Evolutionary conservation across 2,797 vertebrate genomes (phyloP), one percentile per base, ranked within the genome.

Genomic region (Myripristis murdjan): DNA sequence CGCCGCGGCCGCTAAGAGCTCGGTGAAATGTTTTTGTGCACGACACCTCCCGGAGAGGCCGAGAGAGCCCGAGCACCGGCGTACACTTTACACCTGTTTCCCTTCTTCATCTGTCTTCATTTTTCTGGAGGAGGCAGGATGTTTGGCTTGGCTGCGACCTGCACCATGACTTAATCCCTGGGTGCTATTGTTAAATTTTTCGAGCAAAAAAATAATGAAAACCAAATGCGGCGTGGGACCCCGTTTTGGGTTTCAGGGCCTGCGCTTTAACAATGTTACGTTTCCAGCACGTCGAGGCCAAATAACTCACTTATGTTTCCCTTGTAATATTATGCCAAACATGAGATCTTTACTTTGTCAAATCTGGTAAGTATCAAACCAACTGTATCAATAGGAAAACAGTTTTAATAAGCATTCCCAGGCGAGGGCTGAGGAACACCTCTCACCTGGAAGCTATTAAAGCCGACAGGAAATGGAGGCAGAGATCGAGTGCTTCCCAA

Each of bases 291-390:
- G 58, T 81, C 81, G 77, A 88, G 83, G 91, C 90, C 91, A 92
- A 93, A 93, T 86, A 87, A 89, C 86, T 92, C 84, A 82, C 87
- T 91, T 80, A 83, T 92, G 92, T 92, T 92, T 93, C 92, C 71
- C 87, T 87, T 91, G 92, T 94, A 93, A 93, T 76, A 81, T 89
- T 89, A 92, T 67, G 88, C 93, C 93, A 93, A 94, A 93, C 92
- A 92, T 92, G 92, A 94, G 89, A 92, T 93, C 91, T 92, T 93
- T 88, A 87, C 89, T 93, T 90, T 93, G 93, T 94, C 94, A 91
- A 81, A 93, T 73, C 86, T 89, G 91, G 84, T 90, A 66, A 94
- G 88, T 81, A 91, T 94, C 93, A 93, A 93, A 90, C 90, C 91
- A 84, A 90, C 84, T 87, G 87, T 88, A 93, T 92, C 91, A 81